Evolutionary conservation across 2,888 invertebrate genomes (phyloP).

Genomic region (Coenonympha arcania): DNA sequence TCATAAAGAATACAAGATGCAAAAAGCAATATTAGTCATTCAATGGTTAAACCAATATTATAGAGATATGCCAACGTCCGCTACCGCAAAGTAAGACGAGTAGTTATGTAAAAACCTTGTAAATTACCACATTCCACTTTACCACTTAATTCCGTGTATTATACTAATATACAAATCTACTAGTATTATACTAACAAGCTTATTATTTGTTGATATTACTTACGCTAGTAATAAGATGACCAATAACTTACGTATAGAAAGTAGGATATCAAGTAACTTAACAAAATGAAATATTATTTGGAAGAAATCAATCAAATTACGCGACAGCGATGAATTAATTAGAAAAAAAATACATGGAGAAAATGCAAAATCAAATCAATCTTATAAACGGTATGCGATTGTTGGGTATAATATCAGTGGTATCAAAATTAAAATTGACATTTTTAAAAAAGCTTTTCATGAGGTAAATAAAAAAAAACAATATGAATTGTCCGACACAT

Average conservation of each 20-base stretch:
- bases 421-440: no score
- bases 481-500: not conserved
- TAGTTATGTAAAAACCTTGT: conserved; percentile 14
- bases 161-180: conserved; percentile 14
- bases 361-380: no score
- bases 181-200: conserved; percentile 36
- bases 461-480: no score
- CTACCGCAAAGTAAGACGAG: conserved; percentile 12
- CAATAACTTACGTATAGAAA: not conserved
- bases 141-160: not conserved
- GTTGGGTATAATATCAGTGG: no score
- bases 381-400: no score
- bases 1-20: not conserved
- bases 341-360: no score
- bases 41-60: conserved; percentile 8
- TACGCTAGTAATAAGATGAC: conserved; percentile 25
- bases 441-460: no score
- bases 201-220: conserved; percentile 43
- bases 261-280: no score
- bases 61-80: not conserved
- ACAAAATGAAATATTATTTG: not conserved
- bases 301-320: no score
- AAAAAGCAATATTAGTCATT: not conserved
- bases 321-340: no score
- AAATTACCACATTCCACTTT: conserved; percentile 8